phyloP scores from a whole-genome alignment of 53 echinoderm and acorn worm species.

The Patiria pectinifera region DNA sequence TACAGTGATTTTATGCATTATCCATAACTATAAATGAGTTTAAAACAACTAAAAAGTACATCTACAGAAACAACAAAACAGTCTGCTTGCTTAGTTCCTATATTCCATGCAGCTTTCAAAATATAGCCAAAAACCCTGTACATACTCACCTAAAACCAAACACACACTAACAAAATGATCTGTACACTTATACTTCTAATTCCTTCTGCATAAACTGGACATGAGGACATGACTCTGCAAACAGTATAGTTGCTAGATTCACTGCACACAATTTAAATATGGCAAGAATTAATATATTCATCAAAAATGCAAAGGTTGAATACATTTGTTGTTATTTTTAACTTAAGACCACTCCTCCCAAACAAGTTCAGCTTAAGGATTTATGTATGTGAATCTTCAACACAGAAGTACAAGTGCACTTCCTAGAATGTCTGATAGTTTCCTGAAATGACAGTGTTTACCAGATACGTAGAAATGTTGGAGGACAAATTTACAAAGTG shows the following conservation, averaged over 20 bases:
- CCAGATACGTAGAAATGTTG: background rate
- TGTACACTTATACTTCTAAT: background rate
- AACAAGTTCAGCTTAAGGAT: background rate
- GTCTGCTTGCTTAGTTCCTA: background rate
- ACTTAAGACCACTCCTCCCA: background rate
- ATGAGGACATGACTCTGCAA: background rate
- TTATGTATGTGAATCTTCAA: background rate
- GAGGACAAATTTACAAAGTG: background rate
- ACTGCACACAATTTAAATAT: constrained; percentile 42
- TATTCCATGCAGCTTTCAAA: background rate
- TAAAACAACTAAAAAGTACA: background rate
- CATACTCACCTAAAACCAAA: background rate
- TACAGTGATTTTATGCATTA: background rate
- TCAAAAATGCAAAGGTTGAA: background rate
- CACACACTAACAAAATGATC: background rate
- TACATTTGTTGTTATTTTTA: background rate
- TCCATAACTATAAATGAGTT: no score
- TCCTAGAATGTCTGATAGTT: background rate
- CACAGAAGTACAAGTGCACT: background rate
- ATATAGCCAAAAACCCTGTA: background rate
- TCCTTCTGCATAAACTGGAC: background rate
- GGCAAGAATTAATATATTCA: constrained; percentile 25
- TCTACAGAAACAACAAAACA: background rate
- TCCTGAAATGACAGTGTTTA: background rate
- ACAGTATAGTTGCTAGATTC: background rate